Evolutionary conservation across 2,888 invertebrate species (phyloP).

Genomic region (Dichetophora obliterata): DNA sequence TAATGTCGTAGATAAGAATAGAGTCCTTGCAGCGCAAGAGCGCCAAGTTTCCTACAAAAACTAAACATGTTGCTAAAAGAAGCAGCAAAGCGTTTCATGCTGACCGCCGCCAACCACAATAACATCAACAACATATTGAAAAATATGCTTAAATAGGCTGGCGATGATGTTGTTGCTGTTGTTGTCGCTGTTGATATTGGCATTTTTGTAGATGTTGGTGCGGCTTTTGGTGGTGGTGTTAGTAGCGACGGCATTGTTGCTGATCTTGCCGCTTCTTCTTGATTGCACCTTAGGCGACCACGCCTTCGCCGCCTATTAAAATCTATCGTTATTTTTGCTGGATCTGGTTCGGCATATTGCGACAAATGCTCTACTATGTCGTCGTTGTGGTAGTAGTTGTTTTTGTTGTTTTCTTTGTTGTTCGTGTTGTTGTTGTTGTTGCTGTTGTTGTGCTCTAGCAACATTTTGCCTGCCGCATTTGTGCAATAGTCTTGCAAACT

Average conservation of each 20-base stretch:
- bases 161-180: not conserved
- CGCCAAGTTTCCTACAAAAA: not conserved
- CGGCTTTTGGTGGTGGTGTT: not conserved
- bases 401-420: not conserved
- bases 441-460: conserved; percentile 41
- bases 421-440: not conserved
- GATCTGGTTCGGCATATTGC: conserved; percentile 27
- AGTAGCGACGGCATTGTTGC: not conserved
- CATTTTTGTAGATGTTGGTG: not conserved
- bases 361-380: conserved; percentile 40
- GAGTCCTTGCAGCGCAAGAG: not conserved
- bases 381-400: conserved; percentile 29
- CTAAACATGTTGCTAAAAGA: not conserved
- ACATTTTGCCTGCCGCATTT: conserved; percentile 46
- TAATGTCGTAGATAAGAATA: not conserved
- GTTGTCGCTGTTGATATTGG: not conserved
- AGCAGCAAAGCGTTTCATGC: no score
- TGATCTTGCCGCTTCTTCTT: conserved; percentile 43
- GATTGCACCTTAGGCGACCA: conserved; percentile 65
- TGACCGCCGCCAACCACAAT: not conserved
- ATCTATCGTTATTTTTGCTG: conserved; percentile 60
- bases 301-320: conserved; percentile 68
- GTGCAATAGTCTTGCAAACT: not conserved
- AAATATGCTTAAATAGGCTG: not conserved
- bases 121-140: not conserved